phyloP scores from a whole-genome alignment of 2,797 vertebrate species.

The Scolopax bukidnonensis region DNA sequence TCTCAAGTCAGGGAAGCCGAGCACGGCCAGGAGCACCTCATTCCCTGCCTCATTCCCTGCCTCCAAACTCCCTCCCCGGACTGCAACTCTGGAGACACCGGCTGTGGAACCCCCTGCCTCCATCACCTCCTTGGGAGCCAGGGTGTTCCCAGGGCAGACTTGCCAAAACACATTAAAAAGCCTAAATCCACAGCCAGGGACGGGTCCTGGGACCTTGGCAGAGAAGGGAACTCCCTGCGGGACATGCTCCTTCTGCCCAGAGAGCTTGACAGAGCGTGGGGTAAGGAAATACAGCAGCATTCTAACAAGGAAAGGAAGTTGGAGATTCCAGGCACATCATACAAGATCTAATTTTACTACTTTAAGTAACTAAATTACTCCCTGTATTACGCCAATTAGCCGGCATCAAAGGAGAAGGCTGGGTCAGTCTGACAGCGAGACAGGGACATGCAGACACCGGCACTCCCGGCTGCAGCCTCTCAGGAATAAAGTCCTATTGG shows the following conservation, averaged over 20 bases:
- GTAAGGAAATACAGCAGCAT: not conserved
- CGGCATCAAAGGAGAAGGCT: not conserved
- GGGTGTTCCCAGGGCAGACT: not conserved
- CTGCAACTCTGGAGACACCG: too few species aligned
- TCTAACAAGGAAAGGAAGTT: not conserved
- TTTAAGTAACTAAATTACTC: not conserved
- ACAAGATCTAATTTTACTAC: not conserved
- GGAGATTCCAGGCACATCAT: not conserved
- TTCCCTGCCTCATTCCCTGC: not conserved
- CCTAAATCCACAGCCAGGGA: not conserved
- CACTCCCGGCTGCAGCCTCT: accelerated
- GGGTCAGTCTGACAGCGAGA: not conserved
- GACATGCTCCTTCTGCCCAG: not conserved
- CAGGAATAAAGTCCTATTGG: not conserved
- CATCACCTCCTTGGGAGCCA: not conserved
- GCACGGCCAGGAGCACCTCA: not conserved
- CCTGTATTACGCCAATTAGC: not conserved
- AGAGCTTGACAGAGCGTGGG: not conserved
- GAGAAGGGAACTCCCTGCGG: not conserved
- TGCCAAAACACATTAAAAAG: not conserved
- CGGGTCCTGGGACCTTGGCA: not conserved
- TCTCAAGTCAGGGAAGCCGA: not conserved
- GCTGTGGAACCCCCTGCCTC: not conserved
- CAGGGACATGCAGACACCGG: accelerated
- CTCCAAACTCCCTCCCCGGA: not conserved